These are phyloP conservation scores for Prosopocoilus inquinatus DNA, from an alignment of 2,888 invertebrate genomes.

Conservation along the genomic window DNA sequence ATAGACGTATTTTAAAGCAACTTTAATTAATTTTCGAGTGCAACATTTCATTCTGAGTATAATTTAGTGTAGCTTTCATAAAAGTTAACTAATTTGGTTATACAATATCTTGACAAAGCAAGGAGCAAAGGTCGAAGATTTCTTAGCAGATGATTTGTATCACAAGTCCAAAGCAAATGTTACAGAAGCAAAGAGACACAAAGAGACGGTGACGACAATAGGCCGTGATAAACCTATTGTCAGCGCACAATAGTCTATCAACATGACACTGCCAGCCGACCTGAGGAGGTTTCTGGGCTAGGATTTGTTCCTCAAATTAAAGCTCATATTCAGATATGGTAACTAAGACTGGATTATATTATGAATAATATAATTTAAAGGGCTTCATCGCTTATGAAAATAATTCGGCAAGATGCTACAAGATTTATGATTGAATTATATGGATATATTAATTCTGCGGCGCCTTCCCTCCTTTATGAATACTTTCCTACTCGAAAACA, in stretches of 20 bases:
- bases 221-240: slow-evolving; percentile 49
- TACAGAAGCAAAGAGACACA: slow-evolving; percentile 37
- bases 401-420: too few relatives aligned
- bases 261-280: slow-evolving; percentile 45
- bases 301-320: slow-evolving; percentile 17
- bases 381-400: too few relatives aligned
- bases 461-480: too few relatives aligned
- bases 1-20: too few relatives aligned
- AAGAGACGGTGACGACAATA: slow-evolving; percentile 44
- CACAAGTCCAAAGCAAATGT: slow-evolving; percentile 39
- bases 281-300: slow-evolving; percentile 24
- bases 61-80: too few relatives aligned
- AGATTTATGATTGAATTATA: too few relatives aligned
- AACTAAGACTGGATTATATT: slow-evolving; percentile 1
- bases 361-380: too few relatives aligned
- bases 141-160: slow-evolving; percentile 38
- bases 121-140: slow-evolving; percentile 13
- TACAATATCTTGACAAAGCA: slow-evolving; percentile 1
- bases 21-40: too few relatives aligned
- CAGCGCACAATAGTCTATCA: slow-evolving; percentile 49
- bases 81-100: not conserved
- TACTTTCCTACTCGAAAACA: too few relatives aligned
- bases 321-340: slow-evolving; percentile 3
- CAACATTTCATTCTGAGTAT: too few relatives aligned
- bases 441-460: too few relatives aligned